Base-by-base conservation (phyloP, 2,888 invertebrate genomes). In the Gisinianus flammeolus region DNA sequence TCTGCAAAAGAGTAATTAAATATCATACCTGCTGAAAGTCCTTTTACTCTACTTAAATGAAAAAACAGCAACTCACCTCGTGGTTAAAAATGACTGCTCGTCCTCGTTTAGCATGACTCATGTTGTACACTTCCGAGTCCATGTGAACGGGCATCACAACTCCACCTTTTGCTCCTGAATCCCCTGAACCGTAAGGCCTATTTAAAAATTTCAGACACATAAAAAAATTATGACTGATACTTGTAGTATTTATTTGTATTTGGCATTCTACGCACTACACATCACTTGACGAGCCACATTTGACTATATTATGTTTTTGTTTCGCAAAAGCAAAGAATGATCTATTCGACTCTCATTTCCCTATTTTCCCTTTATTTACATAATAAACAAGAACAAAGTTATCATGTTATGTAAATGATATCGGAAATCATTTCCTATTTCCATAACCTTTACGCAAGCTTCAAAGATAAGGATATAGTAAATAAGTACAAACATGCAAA, bases 61-160 rank as follows among this genome's bases (percentile, higher is more conserved):
- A 62, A 71, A 33, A n/a, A n/a, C 22, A 24, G 16, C 4, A 10
- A 54, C 28, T 70, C 64, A 82, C 83, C 77, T 83, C 82, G 77
- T 84, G 83, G 77, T 84, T 84, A 52, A 84, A 81, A 35, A 84
- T 84, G 8, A 83, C 70, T 52, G 84, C 84, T 52, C 74, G 73
- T 35, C 84, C 84, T 8, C 84, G 79, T 69, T 79, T 81, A 6
- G 64, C 69, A 71, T 84, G 84, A 72, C 76, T 83, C 84, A 84
- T 84, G 62, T 84, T 83, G 79, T 84, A 84, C 8, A 81, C 79
- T 73, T 84, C 82, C 4, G 83, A 79, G 58, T 84, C 84, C 75
- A 79, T 80, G 69, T 81, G 79, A 31, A 82, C 82, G 10, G 84
- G 83, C 84, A 84, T 84, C 3, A 19, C 3, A 44, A 35, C 83